Evolutionary conservation across 2,113 vertebrate genomes (phyloP), one percentile per base, ranked within the genome.

Genomic region (Fregata magnificens): DNA sequence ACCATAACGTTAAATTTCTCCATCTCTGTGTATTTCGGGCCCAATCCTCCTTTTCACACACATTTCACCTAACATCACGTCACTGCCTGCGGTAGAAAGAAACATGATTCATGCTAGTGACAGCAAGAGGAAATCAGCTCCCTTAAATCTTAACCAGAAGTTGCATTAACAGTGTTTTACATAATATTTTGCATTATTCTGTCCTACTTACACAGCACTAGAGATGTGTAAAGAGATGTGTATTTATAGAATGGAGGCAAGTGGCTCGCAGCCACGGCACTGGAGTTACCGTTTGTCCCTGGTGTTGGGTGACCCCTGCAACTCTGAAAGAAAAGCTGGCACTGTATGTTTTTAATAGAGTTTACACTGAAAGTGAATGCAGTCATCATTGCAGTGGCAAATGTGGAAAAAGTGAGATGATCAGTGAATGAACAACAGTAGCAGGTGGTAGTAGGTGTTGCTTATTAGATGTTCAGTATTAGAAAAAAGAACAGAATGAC

Each of bases 381-480:
- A 96, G 78, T 96, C 92, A 80, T 93, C 50, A 34, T 28, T 88
- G 82, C 84, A 42, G 82, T 86, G 90, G 89, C 82, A 96, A 93
- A 91, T 21, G 58, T 66, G 50, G 59, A 12, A 88, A 82, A 96
- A 90, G 56, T 14, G 52, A 96, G 78, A 79, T 72, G 71, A 93
- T 94, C 53, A 77, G 49, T 96, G 96, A 91, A 93, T 94, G 96
- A 97, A 92, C 87, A 90, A 72, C 93, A 95, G 87, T 80, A 91
- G 95, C 96, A 96, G 95, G 96, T 95, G 92, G 95, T 91, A 91
- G 93, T 96, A 96, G 96, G 96, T 97, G 95, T 96, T 96, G 79
- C 90, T 95, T 96, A 91, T 96, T 97, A 96, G 66, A 93, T 93
- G 93, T 94, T 95, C 92, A 86, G 79, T 70, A 32, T 91, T 80